Percentiles rank a stretch among this genome's conserved stretches.
These are phyloP conservation scores for Burhinus bistriatus DNA, from an alignment of 2,113 vertebrate genomes.

Conservation along the genomic window DNA sequence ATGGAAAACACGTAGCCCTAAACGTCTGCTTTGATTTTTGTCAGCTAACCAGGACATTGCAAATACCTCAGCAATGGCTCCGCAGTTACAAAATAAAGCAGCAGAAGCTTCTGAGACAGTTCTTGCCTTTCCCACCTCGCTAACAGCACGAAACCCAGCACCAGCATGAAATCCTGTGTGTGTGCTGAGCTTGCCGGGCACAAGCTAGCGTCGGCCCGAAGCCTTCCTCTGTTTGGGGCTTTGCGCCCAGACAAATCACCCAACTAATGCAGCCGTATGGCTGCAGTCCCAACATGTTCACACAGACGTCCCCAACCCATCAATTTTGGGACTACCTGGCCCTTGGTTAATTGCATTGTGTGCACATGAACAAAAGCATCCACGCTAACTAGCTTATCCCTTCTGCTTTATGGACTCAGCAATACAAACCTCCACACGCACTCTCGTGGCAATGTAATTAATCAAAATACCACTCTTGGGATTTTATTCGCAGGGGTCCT, in stretches of 20 bases:
- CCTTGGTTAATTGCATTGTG: neutral
- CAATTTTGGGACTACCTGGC: neutral
- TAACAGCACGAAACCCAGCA: neutral
- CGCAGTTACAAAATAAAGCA: neutral
- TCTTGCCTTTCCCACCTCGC: neutral
- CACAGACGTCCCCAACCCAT: rapidly evolving
- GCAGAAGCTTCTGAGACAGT: rapidly evolving
- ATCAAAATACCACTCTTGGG: neutral
- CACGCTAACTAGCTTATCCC: neutral
- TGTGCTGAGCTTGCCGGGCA: neutral
- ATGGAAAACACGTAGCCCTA: neutral
- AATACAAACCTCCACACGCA: neutral
- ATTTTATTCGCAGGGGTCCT: neutral
- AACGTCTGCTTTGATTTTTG: neutral
- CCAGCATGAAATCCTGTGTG: rapidly evolving
- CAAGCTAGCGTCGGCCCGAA: rapidly evolving
- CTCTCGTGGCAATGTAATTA: rapidly evolving
- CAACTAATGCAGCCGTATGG: rapidly evolving
- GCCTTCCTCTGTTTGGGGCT: neutral
- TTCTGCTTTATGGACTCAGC: neutral
- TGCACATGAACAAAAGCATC: neutral
- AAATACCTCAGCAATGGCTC: neutral
- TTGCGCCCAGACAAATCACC: rapidly evolving
- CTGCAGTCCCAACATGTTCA: rapidly evolving
- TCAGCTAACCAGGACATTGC: neutral